phyloP scores from a whole-genome alignment of 2,888 invertebrate genomes.

The Noctua fimbriata region DNA sequence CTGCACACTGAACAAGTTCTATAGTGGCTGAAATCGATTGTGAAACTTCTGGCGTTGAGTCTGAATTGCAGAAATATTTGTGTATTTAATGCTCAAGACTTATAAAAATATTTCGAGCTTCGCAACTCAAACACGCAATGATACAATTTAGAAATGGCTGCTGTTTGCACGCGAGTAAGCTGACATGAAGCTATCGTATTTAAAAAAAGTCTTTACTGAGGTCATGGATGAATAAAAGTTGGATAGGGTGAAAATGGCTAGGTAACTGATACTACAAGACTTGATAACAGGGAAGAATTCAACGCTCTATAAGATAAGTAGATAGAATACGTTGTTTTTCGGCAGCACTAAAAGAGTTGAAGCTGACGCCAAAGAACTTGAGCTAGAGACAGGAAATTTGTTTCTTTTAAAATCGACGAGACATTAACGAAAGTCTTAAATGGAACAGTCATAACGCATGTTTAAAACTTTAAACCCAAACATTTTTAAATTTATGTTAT shows the following conservation, averaged over 20 bases:
- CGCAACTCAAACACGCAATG: conserved; percentile 45
- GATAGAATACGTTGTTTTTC: neutral
- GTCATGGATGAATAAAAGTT: conserved; percentile 3
- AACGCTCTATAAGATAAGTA: too few relatives aligned
- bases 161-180: conserved; percentile 43
- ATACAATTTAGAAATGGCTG: conserved; percentile 42
- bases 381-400: neutral
- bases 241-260: neutral
- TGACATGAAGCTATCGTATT: conserved; percentile 26
- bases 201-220: conserved; percentile 12
- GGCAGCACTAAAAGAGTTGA: neutral
- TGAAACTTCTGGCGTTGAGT: neutral
- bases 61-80: conserved; percentile 22
- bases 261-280: neutral
- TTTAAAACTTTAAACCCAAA: neutral
- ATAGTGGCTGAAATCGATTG: neutral
- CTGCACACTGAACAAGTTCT: neutral
- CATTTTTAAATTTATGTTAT: neutral
- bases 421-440: neutral
- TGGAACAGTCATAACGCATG: neutral
- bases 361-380: neutral
- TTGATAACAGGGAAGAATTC: neutral
- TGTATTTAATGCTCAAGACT: conserved; percentile 16
- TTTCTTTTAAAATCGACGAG: neutral
- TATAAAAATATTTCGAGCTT: conserved; percentile 40